Percentiles rank a stretch among this genome's conserved stretches.
These are phyloP conservation scores for Balaeniceps rex DNA, from an alignment of 2,113 vertebrate species.

Conservation along the genomic window DNA sequence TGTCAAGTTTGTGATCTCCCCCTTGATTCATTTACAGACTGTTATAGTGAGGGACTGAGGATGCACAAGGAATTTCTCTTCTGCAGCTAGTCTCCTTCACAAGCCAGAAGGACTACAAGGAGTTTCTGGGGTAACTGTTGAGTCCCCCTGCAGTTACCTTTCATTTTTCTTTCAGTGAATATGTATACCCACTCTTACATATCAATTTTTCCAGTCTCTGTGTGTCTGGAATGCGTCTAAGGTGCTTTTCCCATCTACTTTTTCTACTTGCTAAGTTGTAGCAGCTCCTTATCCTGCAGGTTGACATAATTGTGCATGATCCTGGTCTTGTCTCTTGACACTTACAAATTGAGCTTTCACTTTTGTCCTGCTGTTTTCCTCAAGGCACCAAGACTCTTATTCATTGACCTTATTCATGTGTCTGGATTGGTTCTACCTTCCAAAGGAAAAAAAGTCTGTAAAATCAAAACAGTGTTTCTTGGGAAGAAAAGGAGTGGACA, in stretches of 20 bases:
- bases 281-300: background rate
- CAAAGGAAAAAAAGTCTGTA: background rate
- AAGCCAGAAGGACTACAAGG: background rate
- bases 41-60: background rate
- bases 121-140: background rate
- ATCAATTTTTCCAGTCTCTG: background rate
- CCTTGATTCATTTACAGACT: background rate
- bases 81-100: background rate
- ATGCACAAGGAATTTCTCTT: background rate
- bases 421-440: background rate
- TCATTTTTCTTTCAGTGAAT: background rate
- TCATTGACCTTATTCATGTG: background rate
- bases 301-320: accelerated
- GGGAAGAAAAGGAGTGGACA: background rate
- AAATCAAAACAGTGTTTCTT: background rate
- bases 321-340: background rate
- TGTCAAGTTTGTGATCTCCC: background rate
- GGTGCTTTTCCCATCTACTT: background rate
- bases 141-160: background rate
- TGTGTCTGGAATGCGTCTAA: background rate
- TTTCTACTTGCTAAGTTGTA: background rate
- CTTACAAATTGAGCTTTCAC: background rate
- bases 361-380: background rate
- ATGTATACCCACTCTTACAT: background rate
- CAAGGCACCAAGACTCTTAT: background rate